Percentiles rank a stretch among this genome's conserved stretches.
Evolutionary conservation across 2,113 vertebrate species (phyloP).

Genomic region (Melanotaenia duboulayi): DNA sequence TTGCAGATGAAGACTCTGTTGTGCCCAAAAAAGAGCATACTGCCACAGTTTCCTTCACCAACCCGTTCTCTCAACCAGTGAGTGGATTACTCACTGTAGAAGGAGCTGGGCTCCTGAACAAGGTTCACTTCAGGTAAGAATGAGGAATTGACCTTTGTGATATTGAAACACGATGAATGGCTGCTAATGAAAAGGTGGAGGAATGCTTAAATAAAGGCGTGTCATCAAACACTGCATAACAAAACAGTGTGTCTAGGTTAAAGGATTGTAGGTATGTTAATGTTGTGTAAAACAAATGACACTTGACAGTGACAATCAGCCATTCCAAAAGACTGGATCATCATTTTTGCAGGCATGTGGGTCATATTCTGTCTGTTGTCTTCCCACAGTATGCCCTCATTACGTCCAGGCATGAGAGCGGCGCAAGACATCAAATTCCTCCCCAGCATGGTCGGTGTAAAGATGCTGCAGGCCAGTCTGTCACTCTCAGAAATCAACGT

Average conservation of each 20-base stretch:
- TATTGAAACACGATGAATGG: background rate
- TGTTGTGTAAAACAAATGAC: background rate
- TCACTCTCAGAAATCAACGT: conserved; percentile 31
- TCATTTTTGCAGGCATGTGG: background rate
- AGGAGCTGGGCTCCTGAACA: conserved; percentile 71
- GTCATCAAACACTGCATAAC: background rate
- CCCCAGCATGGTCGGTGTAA: conserved; percentile 61
- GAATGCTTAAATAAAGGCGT: conserved; percentile 15
- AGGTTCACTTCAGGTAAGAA: conserved; percentile 66
- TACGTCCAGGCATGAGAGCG: conserved; percentile 56
- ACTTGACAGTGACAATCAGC: background rate
- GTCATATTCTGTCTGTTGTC: background rate
- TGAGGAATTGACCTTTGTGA: rapidly evolving
- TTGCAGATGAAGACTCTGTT: conserved; percentile 55
- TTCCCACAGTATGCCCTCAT: conserved; percentile 49
- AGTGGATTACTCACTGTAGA: conserved; percentile 69
- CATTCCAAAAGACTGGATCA: background rate
- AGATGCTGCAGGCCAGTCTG: conserved; percentile 76
- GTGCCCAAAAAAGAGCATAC: conserved; percentile 28
- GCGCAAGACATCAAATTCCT: conserved; percentile 48
- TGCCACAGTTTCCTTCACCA: conserved; percentile 73
- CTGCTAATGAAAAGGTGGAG: background rate
- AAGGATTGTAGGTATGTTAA: conserved; percentile 21
- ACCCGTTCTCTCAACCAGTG: conserved; percentile 68
- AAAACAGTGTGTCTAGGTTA: background rate